Conservation (phyloP, 1,140 invertebrate genomes). For the Platorchestia sp. region DNA sequence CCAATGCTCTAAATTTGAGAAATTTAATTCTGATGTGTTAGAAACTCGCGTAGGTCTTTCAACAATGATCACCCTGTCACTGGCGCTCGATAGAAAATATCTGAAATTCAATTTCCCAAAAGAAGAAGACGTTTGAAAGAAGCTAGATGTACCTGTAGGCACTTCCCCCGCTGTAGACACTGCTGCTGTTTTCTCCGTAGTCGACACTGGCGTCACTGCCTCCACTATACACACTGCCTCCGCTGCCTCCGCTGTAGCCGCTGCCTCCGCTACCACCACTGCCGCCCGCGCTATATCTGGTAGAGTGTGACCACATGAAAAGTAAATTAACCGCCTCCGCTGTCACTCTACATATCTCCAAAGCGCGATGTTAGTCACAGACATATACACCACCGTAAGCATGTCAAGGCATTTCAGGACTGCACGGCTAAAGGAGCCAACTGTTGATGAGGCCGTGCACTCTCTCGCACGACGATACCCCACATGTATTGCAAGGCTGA, state of each 20-base stretch:
- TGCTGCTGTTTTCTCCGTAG: slow-evolving; percentile 49
- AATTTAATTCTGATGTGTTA: no score
- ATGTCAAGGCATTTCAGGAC: not conserved
- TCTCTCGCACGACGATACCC: no score
- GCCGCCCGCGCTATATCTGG: slow-evolving; percentile 30
- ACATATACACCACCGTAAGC: not conserved
- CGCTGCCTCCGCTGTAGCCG: slow-evolving; percentile 46
- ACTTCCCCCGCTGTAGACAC: slow-evolving; percentile 35
- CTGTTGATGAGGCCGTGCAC: not conserved
- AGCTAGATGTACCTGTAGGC: not conserved
- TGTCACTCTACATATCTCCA: not conserved
- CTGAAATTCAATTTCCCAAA: not conserved
- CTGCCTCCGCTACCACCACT: slow-evolving; percentile 45
- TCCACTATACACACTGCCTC: slow-evolving; percentile 39
- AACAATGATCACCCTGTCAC: no score
- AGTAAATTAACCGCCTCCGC: not conserved
- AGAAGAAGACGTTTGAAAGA: not conserved
- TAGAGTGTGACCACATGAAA: not conserved
- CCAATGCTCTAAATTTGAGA: no score
- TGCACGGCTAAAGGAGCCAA: not conserved
- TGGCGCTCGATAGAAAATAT: not conserved
- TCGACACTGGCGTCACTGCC: slow-evolving; percentile 32
- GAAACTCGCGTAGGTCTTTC: no score
- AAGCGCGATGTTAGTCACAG: not conserved
- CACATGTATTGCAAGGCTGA: no score